Conservation (phyloP, 2,113 vertebrate genomes). For the Xiphias gladius region DNA sequence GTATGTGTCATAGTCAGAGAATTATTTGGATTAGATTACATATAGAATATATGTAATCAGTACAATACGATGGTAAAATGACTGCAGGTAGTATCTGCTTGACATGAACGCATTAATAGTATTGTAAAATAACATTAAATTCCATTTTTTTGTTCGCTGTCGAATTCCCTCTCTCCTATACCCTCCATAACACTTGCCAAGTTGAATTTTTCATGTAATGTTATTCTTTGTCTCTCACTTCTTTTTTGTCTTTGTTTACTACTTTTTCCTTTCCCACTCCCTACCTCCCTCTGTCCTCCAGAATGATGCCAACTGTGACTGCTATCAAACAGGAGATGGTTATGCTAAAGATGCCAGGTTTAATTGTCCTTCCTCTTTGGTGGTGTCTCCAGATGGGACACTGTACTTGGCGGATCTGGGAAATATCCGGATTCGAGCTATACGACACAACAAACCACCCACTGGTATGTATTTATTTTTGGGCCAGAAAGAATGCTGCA, state of each 20-base stretch:
- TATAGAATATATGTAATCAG: no score
- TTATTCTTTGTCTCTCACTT: background rate
- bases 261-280: background rate
- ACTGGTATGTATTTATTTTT: constrained; percentile 74
- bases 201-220: background rate
- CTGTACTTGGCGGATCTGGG: constrained; percentile 96
- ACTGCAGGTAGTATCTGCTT: background rate
- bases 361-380: constrained; percentile 93
- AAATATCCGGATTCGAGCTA: constrained; percentile 95
- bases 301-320: constrained; percentile 98
- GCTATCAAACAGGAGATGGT: constrained; percentile 95
- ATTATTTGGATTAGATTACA: background rate
- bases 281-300: constrained; percentile 12
- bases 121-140: background rate
- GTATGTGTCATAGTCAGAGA: background rate
- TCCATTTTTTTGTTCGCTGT: background rate
- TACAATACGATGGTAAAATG: no score
- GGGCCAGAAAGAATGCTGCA: no score
- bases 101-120: background rate
- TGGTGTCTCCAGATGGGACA: constrained; percentile 94
- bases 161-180: background rate
- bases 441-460: constrained; percentile 91
- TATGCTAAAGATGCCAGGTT: constrained; percentile 97
- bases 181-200: background rate
- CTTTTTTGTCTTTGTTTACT: background rate